phyloP scores from a whole-genome alignment of 2,113 vertebrate genomes.

The Pseudopipra pipra region DNA sequence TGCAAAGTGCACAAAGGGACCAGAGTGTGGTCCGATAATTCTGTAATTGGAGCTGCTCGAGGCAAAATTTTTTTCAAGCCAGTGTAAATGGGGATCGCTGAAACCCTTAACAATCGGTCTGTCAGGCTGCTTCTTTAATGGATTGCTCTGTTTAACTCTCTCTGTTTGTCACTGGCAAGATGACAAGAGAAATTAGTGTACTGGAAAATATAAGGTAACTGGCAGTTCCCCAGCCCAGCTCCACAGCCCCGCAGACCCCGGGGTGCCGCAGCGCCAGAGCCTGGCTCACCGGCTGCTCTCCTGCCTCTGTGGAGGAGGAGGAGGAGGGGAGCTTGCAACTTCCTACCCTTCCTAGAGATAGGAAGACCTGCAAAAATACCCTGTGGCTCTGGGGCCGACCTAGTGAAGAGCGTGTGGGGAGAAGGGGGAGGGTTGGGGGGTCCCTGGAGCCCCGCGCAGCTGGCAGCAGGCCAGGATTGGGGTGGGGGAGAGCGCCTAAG shows the following conservation, averaged over 20 bases:
- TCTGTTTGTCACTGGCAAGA: slow-evolving; percentile 59
- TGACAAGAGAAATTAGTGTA: slow-evolving; percentile 57
- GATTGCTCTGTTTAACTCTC: slow-evolving; percentile 60
- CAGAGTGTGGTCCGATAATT: slow-evolving; percentile 51
- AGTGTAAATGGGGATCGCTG: slow-evolving; percentile 53
- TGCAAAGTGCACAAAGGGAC: slow-evolving; percentile 53
- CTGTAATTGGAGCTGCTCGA: slow-evolving; percentile 63
- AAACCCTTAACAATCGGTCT: slow-evolving; percentile 36
- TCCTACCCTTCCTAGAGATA: background rate
- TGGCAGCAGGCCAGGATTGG: background rate
- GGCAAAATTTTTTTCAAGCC: slow-evolving; percentile 33
- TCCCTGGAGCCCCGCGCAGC: background rate
- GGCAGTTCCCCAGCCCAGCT: slow-evolving; percentile 9
- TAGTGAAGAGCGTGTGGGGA: background rate
- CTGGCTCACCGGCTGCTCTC: background rate
- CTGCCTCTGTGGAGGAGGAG: background rate
- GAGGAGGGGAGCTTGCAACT: background rate
- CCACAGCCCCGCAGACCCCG: background rate
- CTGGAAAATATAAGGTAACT: slow-evolving; percentile 58
- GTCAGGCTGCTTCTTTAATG: slow-evolving; percentile 58
- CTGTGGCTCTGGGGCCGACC: background rate
- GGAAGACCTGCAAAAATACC: background rate
- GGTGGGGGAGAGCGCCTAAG: background rate
- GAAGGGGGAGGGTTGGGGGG: background rate
- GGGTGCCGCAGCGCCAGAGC: background rate